Base-by-base conservation (phyloP, 2,888 invertebrate species). In the Quadroppia sp. region DNA sequence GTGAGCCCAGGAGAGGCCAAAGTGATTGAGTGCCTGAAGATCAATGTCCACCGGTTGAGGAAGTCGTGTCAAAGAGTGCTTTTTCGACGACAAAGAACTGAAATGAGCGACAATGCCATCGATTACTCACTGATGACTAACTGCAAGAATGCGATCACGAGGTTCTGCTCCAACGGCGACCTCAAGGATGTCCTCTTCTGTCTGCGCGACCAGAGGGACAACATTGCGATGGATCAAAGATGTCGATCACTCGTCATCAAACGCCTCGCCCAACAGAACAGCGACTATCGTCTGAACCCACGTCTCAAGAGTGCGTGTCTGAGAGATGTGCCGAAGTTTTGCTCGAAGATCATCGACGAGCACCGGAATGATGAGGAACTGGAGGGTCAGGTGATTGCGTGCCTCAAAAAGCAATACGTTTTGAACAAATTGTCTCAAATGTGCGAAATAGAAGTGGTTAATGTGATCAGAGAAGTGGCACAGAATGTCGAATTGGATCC, bases 401-500 rank as follows among this genome's bases (percentile, higher is more conserved):
- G 95, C 80, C 85, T 95, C 36, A 79, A 79, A 36, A 77, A 78
- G 25, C 75, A 79, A 61, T 79, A 79, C 72, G 71, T 77, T 11
- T 76, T 75, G 30, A 78, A 78, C 80, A 77, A 79, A 42, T 83
- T 96, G 67, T 87, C 89, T 17, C 82, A 84, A n/a, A 84, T 86
- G 25, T 96, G 96, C 82, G 89, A 91, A 80, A 87, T 88, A 79
- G 90, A 94, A 84, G 87, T 96, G 83, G 88, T 89, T 0, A 87
- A 87, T 78, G 88, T 94, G 69, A 85, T 96, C 72, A 88, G 90
- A 80, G 92, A 94, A 79, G 91, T 93, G 79, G 95, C 95, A 17
- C 83, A 94, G 42, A 94, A 98, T 83, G 91, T 94, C 81, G 89
- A 92, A 79, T 85, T 96, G 75, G 94, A 97, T 85, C 94, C 95